These are phyloP conservation scores for Rhimphoctona megacephalus DNA, from an alignment of 2,888 invertebrate species.

Conservation along the genomic window DNA sequence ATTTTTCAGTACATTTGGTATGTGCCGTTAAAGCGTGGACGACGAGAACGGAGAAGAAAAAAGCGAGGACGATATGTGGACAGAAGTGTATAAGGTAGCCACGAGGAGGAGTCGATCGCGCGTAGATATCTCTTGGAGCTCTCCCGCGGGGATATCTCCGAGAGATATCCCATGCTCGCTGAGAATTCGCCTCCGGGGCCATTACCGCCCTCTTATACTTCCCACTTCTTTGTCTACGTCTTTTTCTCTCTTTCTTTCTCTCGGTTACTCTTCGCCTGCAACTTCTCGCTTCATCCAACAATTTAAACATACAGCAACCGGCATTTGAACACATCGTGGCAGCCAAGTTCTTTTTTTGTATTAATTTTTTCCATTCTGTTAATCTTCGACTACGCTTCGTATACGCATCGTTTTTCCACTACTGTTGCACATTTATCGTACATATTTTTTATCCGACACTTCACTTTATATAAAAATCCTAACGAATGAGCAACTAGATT, in stretches of 20 bases:
- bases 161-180: constrained; percentile 71
- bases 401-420: background rate
- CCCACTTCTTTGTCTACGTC: constrained; percentile 52
- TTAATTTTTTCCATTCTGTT: constrained; percentile 11
- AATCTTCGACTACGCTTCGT: constrained; percentile 1
- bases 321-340: constrained; percentile 36
- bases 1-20: background rate
- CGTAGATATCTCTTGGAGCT: constrained; percentile 65
- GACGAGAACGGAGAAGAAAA: constrained; percentile 7
- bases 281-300: constrained; percentile 50
- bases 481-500: too few species aligned
- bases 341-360: constrained; percentile 53
- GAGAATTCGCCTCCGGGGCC: constrained; percentile 78
- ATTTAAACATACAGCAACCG: constrained; percentile 56
- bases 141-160: constrained; percentile 47
- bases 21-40: constrained; percentile 3
- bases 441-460: background rate
- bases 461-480: background rate
- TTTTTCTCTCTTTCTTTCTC: constrained; percentile 53
- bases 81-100: constrained; percentile 57
- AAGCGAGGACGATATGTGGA: constrained; percentile 28
- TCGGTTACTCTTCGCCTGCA: constrained; percentile 39
- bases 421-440: background rate
- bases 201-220: constrained; percentile 73
- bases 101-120: constrained; percentile 68